These are phyloP conservation scores for Drosophila koepferae DNA, from an alignment of 2,888 invertebrate species.

Conservation along the genomic window DNA sequence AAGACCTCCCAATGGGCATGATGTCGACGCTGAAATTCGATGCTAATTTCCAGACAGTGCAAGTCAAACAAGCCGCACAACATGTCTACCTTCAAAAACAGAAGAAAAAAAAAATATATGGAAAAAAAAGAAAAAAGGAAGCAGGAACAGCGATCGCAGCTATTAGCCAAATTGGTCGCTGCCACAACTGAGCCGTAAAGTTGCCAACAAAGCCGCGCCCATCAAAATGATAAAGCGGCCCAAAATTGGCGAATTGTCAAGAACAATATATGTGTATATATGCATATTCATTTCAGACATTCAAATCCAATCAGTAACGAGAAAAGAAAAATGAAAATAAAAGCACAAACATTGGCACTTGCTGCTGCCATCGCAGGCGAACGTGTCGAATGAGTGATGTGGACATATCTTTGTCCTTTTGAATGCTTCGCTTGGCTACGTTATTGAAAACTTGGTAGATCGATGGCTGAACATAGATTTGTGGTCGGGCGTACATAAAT, in stretches of 20 bases:
- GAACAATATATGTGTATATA: conserved; percentile 7
- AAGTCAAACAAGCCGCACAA: conserved; percentile 53
- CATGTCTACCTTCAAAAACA: conserved; percentile 3
- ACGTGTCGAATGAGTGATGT: conserved; percentile 57
- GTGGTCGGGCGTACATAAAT: conserved; percentile 18
- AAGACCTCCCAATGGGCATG: too few relatives aligned
- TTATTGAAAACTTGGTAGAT: conserved; percentile 23
- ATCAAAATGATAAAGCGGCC: conserved; percentile 46
- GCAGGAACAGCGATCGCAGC: conserved; percentile 13
- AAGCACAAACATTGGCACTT: conserved; percentile 26
- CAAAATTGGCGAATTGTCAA: conserved; percentile 8
- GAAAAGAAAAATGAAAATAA: conserved; percentile 10
- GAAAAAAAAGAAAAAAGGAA: neutral
- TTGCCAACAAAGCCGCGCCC: conserved; percentile 45
- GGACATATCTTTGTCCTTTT: conserved; percentile 30
- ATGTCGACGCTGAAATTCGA: conserved; percentile 52
- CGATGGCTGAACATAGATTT: conserved; percentile 19
- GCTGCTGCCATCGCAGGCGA: conserved; percentile 7
- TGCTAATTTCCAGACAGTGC: conserved; percentile 70
- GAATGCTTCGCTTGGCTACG: conserved; percentile 24
- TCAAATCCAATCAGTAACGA: conserved; percentile 56
- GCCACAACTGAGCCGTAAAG: conserved; percentile 50
- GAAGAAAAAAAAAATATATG: too few relatives aligned
- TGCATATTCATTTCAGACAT: conserved; percentile 20
- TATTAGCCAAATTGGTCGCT: conserved; percentile 68